These are phyloP conservation scores for Centropus bengalensis DNA, from an alignment of 2,113 vertebrate genomes.

Conservation along the genomic window DNA sequence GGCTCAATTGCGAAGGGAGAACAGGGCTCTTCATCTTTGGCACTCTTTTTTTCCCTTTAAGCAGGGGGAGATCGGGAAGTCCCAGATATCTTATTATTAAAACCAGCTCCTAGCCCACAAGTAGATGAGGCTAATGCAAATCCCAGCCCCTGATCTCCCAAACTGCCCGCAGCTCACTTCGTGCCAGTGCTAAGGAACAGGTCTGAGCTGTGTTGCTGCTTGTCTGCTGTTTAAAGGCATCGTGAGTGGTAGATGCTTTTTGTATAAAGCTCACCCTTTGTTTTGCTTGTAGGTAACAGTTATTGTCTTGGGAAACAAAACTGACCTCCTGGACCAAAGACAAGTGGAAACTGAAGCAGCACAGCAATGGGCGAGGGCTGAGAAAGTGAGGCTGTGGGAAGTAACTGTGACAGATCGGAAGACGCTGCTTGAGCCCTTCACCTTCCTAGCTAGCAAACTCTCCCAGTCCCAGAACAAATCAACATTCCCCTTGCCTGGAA, in stretches of 20 bases:
- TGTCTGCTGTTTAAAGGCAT: not conserved
- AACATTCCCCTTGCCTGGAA: constrained; percentile 89
- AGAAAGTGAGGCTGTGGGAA: constrained; percentile 95
- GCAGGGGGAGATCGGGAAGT: not conserved
- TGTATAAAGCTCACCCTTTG: not conserved
- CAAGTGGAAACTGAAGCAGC: constrained; percentile 90
- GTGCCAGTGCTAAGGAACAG: not conserved
- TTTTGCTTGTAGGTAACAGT: constrained; percentile 83
- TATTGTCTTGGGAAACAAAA: constrained; percentile 92
- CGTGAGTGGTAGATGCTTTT: not conserved
- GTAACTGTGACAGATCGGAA: constrained; percentile 88
- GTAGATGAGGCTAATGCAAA: not conserved
- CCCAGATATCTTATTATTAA: not conserved
- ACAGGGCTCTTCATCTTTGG: not conserved
- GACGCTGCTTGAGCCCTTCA: constrained; percentile 92
- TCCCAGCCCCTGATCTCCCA: not conserved
- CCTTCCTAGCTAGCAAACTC: constrained; percentile 89
- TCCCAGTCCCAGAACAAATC: constrained; percentile 94
- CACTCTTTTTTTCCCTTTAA: not conserved
- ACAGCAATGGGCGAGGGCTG: constrained; percentile 89
- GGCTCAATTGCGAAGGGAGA: not conserved
- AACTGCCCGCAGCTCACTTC: not conserved
- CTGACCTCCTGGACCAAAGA: constrained; percentile 85
- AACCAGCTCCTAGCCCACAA: not conserved
- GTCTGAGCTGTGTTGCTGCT: not conserved